These are phyloP conservation scores for Ancistrus triradiatus DNA, from an alignment of 2,113 vertebrate species.

Conservation along the genomic window DNA sequence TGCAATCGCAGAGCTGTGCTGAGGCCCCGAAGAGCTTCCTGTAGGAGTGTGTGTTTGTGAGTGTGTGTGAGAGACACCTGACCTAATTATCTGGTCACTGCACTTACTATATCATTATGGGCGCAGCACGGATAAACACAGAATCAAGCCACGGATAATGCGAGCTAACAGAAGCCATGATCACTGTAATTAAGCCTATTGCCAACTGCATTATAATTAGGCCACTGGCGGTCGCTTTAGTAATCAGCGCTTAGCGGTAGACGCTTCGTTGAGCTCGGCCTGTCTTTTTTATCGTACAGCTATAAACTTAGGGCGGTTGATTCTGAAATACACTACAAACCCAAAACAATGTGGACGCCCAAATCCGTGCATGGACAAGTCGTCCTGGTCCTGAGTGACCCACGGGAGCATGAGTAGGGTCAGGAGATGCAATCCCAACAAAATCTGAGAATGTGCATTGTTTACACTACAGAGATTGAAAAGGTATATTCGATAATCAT, in stretches of 20 bases:
- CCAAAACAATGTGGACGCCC: too few species aligned
- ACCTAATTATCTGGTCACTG: constrained; percentile 20
- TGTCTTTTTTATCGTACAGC: too few species aligned
- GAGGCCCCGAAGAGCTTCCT: too few species aligned
- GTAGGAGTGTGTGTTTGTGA: neutral
- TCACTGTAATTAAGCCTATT: constrained; percentile 18
- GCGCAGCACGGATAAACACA: neutral
- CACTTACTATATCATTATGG: constrained; percentile 6
- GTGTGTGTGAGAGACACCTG: neutral
- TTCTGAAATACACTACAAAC: too few species aligned
- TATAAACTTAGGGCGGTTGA: too few species aligned
- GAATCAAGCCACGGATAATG: constrained; percentile 2
- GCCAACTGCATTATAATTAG: constrained; percentile 11
- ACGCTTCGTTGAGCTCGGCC: neutral
- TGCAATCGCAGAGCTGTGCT: neutral
- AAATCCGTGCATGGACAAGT: too few species aligned
- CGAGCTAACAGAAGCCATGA: neutral
- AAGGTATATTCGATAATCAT: too few species aligned
- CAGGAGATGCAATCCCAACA: too few species aligned
- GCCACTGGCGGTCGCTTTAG: neutral
- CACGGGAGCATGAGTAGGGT: too few species aligned
- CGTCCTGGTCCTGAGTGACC: too few species aligned
- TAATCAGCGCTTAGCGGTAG: constrained; percentile 1
- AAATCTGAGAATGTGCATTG: too few species aligned
- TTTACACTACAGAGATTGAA: too few species aligned